Base-by-base conservation (phyloP, 2,113 vertebrate genomes). In the Zootoca vivipara region DNA sequence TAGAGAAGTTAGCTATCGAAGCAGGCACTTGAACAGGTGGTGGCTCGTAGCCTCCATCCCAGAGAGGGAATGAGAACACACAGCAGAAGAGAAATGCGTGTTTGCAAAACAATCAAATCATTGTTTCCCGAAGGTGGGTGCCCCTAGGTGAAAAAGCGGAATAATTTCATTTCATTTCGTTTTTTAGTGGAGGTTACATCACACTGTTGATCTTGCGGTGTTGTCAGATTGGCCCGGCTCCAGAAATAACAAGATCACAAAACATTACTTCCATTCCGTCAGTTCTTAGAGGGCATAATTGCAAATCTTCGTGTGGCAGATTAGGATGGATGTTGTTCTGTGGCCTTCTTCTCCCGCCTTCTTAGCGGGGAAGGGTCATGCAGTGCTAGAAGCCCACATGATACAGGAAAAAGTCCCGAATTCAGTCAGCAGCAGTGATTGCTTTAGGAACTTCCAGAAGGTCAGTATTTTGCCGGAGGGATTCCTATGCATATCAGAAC, bases 241-340 rank as follows among this genome's bases (percentile, higher is more conserved):
- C 42, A 52, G 85, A 78, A 86, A 86, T 65, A 85, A 84, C n/a
- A 69, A 33, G 16, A 56, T 79, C 85, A 77, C n/a, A 52, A 52
- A 79, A 79, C 56, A 79, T 72, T 72, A 84, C 70, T 86, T 86
- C 42, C 85, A 70, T 79, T 70, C 64, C 56, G 77, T 86, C n/a
- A 67, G 77, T 78, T 86, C 7, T 75, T 69, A 30, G n/a, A 69
- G 28, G 40, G n/a, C n/a, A 56, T 8, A 46, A 79, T 86, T 26
- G 77, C 78, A 35, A 56, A 79, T 56, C 64, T 70, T 69, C 18
- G n/a, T 38, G 18, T 38, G 24, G n/a, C 22, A 56, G 24, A 35
- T 56, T 33, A 28, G 40, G 64, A 26, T 70, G 67, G 7, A 38
- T 38, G 13, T 26, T 69, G 75, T 10, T 62, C 8, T 10, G n/a